Base-by-base conservation (phyloP, 2,113 vertebrate genomes). In the Rutilus rutilus region DNA sequence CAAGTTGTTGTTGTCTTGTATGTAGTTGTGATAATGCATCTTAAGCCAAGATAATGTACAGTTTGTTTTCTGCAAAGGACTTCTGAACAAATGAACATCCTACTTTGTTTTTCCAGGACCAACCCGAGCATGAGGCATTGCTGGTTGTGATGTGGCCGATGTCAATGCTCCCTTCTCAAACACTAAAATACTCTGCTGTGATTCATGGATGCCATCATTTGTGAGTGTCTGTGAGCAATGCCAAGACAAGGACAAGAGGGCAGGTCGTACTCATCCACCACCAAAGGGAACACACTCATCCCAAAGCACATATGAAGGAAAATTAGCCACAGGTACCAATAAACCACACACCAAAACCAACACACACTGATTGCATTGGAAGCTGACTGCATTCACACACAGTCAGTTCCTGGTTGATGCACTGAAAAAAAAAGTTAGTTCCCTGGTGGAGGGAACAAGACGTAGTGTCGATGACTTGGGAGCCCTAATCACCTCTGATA, bases 201-300 rank as follows among this genome's bases (percentile, higher is more conserved):
- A 84, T 47, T 84, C 64, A 86, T 67, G 25, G 25, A 78, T 17
- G 33, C n/a, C 11, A 3, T 78, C 75, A 85, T 69, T 9, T 15
- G 6, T 27, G 54, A 30, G 23, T 83, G 64, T 80, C 42, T 59
- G 52, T 67, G 36, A 83, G 76, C 27, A 73, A 42, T 87, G 23
- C 39, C 75, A 45, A 5, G 57, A 45, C 77, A 62, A 80, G 76
- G 67, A 84, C 67, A 73, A 64, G 27, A 80, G 82, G 45, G 1
- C 8, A 52, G 23, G n/a, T 54, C 25, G 0, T 23, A 84, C 62
- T 75, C 42, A 83, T 21, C 15, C 33, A 82, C 45, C 15, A 64
- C 77, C 42, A 42, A 84, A 17, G 36, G 47, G 50, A 47, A 36
- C 59, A 77, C 4, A 42, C 73, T 78, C 42, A 78, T 39, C 12